Base-by-base conservation (phyloP, 2,888 invertebrate species). In the Argyresthia goedartella region DNA sequence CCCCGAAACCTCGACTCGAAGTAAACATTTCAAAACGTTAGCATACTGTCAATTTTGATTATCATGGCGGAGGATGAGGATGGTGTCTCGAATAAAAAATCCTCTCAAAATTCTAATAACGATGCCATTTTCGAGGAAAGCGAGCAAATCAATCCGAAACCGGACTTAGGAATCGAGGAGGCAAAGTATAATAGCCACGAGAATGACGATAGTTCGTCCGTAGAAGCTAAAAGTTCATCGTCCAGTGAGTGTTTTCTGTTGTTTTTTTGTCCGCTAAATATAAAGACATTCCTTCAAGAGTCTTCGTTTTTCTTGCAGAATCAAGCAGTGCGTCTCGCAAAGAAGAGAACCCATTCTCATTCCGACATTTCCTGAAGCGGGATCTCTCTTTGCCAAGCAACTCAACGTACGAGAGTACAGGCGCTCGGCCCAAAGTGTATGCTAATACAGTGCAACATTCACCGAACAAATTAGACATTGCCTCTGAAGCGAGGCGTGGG, bases 281-380 rank as follows among this genome's bases (percentile, higher is more conserved):
- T 78, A 78, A 70, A 75, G 66, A 60, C 67, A 71, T 75, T 71
- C 67, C 64, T 69, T 56, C 57, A 66, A 54, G 55, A 64, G 57
- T 56, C 56, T 65, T 64, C 57, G 57, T 70, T 73, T 72, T 70
- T 66, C 62, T 81, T 78, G 54, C 78, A 79, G 75, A 78, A 69
- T 79, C 79, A 52, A 73, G 81, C 54, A 87, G 88, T 16, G 74
- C 75, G 36, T 73, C 84, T 55, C 84, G 88, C 51, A 87, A 89
- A 60, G 93, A 93, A 66, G 93, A 93, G 60, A 93, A 93, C 76
- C 91, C 93, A 3, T 94, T 95, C 76, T 95, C 95, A 52, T 94
- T 95, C 65, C 93, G 95, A 70, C 95, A 95, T 71, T 95, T 95
- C 71, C 76, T 95, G 60, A 92, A 91, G 67, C 89, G 91, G 61